Base-by-base conservation (phyloP, 2,888 invertebrate species). In the Beris chalybata region DNA sequence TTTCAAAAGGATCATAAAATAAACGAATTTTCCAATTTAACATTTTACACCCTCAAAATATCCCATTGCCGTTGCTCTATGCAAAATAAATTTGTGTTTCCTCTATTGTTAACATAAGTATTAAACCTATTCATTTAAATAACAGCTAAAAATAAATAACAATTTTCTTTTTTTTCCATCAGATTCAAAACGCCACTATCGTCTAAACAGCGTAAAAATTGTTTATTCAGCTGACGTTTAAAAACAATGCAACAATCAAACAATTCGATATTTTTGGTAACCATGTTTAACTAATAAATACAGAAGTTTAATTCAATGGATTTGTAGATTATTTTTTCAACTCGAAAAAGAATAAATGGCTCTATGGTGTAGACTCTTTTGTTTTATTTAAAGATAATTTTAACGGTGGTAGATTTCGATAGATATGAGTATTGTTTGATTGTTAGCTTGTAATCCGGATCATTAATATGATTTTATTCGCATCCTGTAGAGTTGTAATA, bases 191-290 rank as follows among this genome's bases (percentile, higher is more conserved):
- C 50, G 22, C 38, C 5, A 32, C 4, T 38, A 12, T 50, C 61
- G 38, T 15, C 61, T 32, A 12, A 61, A 13, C 50, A 61, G 50
- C 43, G 43, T 61, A 15, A 50, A 43, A 61, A 30, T 61, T 50
- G 38, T 61, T 50, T 61, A 61, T 15, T 50, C 61, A 13, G 50
- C 50, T n/a, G 61, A 61, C 29, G 61, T 61, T 15, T 61, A 43
- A 50, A 56, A 6, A n/a, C 55, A 38, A 43, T 50, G 52, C 61
- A 61, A 61, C 50, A 61, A 61, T 61, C 61, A 61, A 61, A 61
- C 61, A 61, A 61, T 22, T 29, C 38, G 38, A 38, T 22, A 22
- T 22, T 22, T 22, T 22, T 22, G 22, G 22, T 22, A 22, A 22
- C 22, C 22, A 22, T 22, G 3, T 22, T 38, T 38, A 38, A 38